Percentiles rank a stretch among this genome's conserved stretches.
These are phyloP conservation scores for Zaprionus obscuricornis DNA, from an alignment of 2,888 invertebrate genomes.

Conservation along the genomic window DNA sequence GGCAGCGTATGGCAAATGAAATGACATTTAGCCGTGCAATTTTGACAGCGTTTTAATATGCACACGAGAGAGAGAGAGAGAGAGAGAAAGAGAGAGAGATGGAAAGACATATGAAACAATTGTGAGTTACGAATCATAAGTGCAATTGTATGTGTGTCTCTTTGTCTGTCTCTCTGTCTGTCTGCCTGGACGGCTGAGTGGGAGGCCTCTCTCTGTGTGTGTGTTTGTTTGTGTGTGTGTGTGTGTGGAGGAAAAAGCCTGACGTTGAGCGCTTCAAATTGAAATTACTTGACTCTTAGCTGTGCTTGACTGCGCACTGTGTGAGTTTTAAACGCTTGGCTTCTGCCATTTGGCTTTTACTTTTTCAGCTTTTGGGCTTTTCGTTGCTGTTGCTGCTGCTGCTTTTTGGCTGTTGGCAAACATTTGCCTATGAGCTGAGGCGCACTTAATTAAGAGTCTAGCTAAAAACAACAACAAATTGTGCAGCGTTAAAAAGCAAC, in stretches of 20 bases:
- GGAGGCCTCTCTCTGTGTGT: neutral
- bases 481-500: slow-evolving; percentile 6
- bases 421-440: slow-evolving; percentile 36
- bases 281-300: slow-evolving; percentile 57
- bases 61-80: too few relatives aligned
- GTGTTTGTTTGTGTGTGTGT: slow-evolving; percentile 2
- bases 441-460: slow-evolving; percentile 51
- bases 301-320: slow-evolving; percentile 37
- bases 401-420: slow-evolving; percentile 3
- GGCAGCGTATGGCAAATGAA: slow-evolving; percentile 53
- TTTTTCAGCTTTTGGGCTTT: slow-evolving; percentile 5
- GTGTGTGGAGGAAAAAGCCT: slow-evolving; percentile 19
- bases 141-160: neutral
- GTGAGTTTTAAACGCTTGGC: neutral
- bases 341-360: slow-evolving; percentile 22
- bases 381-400: neutral
- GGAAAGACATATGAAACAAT: neutral
- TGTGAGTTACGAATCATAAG: neutral
- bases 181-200: neutral
- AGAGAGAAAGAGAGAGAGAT: too few relatives aligned
- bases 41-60: slow-evolving; percentile 73
- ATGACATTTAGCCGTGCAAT: slow-evolving; percentile 71
- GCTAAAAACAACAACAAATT: slow-evolving; percentile 16
- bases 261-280: slow-evolving; percentile 55
- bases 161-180: slow-evolving; percentile 10